Conservation (phyloP, 2,113 vertebrate species). For the Tympanuchus pallidicinctus region DNA sequence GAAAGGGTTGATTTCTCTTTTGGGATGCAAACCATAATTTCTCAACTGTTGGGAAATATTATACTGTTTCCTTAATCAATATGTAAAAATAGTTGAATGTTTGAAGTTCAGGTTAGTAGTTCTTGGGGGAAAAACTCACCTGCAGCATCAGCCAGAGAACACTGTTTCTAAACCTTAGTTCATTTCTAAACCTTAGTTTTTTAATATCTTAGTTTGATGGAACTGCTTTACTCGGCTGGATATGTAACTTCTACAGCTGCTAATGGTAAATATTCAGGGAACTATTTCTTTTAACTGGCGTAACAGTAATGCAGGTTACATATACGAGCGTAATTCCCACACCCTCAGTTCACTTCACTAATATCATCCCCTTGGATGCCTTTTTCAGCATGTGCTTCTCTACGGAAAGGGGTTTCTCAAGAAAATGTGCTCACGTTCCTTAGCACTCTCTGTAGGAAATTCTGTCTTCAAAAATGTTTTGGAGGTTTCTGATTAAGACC, state of each 20-base stretch:
- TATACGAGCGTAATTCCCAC: not conserved
- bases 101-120: not conserved
- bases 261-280: not conserved
- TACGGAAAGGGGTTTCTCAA: no score
- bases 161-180: not conserved
- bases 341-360: not conserved
- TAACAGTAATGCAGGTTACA: not conserved
- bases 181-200: not conserved
- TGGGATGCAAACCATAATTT: not conserved
- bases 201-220: not conserved
- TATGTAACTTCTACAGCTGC: not conserved
- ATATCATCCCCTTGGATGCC: not conserved
- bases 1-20: not conserved
- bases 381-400: not conserved
- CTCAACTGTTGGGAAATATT: not conserved
- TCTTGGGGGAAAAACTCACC: not conserved
- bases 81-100: not conserved
- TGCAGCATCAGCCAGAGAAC: not conserved
- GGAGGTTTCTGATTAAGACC: not conserved
- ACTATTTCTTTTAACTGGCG: not conserved
- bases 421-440: not conserved
- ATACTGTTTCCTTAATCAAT: not conserved
- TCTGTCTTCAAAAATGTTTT: not conserved
- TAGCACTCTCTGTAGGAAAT: not conserved
- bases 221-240: not conserved